These are phyloP conservation scores for Cheilosia impressa DNA, from an alignment of 2,888 invertebrate genomes.

Conservation along the genomic window DNA sequence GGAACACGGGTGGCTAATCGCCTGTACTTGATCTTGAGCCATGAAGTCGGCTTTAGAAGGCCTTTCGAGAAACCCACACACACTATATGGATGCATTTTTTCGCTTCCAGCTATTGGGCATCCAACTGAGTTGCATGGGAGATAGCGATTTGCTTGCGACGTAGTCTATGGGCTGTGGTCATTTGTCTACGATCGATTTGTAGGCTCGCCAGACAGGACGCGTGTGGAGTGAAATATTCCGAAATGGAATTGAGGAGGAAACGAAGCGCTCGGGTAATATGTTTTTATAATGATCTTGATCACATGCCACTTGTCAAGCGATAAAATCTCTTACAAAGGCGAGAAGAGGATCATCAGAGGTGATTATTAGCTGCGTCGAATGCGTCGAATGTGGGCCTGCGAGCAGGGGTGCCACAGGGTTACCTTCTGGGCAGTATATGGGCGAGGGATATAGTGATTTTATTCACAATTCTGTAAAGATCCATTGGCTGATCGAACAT, in stretches of 20 bases:
- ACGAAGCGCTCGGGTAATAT: slow-evolving; percentile 17
- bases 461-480: neutral
- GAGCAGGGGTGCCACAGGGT: slow-evolving; percentile 2
- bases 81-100: neutral
- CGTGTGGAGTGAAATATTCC: slow-evolving; percentile 72
- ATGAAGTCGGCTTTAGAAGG: slow-evolving; percentile 22
- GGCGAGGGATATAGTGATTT: neutral
- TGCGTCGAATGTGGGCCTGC: no score
- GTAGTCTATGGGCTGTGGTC: slow-evolving; percentile 53
- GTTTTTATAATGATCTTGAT: slow-evolving; percentile 34
- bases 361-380: slow-evolving; percentile 5
- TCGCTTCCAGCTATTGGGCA: slow-evolving; percentile 9
- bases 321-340: slow-evolving; percentile 44
- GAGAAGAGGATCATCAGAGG: slow-evolving; percentile 45
- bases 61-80: slow-evolving; percentile 64
- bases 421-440: neutral
- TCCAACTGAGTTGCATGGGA: slow-evolving; percentile 56
- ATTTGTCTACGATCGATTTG: slow-evolving; percentile 66
- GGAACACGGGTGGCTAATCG: slow-evolving; percentile 73
- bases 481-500: neutral
- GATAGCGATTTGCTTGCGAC: slow-evolving; percentile 53
- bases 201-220: slow-evolving; percentile 26
- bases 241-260: slow-evolving; percentile 29
- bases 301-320: slow-evolving; percentile 37
- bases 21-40: slow-evolving; percentile 58